Conservation (phyloP, 2,797 vertebrate species). For the Glyptemys insculpta region DNA sequence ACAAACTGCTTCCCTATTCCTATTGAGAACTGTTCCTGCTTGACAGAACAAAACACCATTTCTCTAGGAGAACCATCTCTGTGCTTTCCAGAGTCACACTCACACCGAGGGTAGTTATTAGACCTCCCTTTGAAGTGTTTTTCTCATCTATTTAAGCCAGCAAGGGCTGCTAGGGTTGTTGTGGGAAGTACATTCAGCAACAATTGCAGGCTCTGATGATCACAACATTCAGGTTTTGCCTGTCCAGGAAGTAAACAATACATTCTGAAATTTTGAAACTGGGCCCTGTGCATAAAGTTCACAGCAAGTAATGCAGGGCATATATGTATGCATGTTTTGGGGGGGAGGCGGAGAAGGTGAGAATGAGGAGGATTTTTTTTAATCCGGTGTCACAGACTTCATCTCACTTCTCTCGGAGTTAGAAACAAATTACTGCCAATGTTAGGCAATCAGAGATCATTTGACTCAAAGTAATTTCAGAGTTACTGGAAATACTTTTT, state of each 20-base stretch:
- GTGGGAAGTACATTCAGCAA: constrained; percentile 24
- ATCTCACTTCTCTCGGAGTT: background rate
- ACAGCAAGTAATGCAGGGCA: background rate
- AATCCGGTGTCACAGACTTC: background rate
- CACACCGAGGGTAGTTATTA: background rate
- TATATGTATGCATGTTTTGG: fast-evolving
- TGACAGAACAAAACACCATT: background rate
- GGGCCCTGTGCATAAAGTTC: background rate
- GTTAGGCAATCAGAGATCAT: background rate
- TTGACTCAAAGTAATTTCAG: background rate
- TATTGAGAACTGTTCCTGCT: background rate
- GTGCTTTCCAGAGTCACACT: background rate
- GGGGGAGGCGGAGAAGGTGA: fast-evolving
- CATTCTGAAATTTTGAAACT: background rate
- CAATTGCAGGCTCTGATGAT: background rate
- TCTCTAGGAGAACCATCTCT: background rate
- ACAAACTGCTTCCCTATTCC: background rate
- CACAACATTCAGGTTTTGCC: constrained; percentile 6
- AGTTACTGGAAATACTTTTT: constrained; percentile 12
- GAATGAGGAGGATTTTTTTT: background rate
- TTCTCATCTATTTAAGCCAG: constrained; percentile 40
- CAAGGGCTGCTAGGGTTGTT: background rate
- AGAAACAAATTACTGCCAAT: background rate
- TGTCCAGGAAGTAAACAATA: background rate
- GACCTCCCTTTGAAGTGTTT: constrained; percentile 44